A percentile compares a stretch with the other conserved stretches of the same genome.
phyloP scores from a whole-genome alignment of 2,888 invertebrate genomes.

The Villa cingulata region DNA sequence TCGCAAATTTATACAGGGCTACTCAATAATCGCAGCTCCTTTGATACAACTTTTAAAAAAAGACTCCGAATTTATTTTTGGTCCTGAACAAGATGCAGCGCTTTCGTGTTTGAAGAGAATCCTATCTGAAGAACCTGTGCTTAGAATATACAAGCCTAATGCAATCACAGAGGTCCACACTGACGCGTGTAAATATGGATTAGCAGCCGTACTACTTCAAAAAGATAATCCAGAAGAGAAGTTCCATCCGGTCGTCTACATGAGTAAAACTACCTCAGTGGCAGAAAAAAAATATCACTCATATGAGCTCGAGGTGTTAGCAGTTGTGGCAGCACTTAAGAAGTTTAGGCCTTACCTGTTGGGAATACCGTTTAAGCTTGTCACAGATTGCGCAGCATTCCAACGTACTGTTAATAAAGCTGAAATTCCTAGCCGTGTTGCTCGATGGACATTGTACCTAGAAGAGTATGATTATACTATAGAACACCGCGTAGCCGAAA shows the following conservation, averaged over 20 bases:
- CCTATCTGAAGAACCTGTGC: background rate
- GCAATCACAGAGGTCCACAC: too few relatives aligned
- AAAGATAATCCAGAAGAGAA: background rate
- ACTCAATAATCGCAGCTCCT: constrained; percentile 5
- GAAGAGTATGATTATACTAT: too few relatives aligned
- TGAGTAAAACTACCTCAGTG: too few relatives aligned
- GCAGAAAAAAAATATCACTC: too few relatives aligned
- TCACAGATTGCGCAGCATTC: background rate
- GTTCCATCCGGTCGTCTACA: background rate
- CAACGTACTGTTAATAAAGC: background rate
- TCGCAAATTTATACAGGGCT: background rate
- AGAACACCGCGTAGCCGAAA: too few relatives aligned
- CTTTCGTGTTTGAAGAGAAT: background rate
- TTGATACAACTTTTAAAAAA: background rate
- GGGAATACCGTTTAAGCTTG: background rate
- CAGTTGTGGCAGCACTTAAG: background rate
- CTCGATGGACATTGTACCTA: too few relatives aligned
- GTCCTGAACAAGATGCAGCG: background rate
- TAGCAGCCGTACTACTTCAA: too few relatives aligned
- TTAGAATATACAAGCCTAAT: too few relatives aligned
- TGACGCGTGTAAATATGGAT: too few relatives aligned
- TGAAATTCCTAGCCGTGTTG: background rate
- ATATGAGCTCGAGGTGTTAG: background rate
- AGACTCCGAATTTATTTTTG: background rate
- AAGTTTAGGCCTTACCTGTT: background rate